Base-by-base conservation (phyloP, 2,797 vertebrate genomes). In the Gadopsis bispinosus region DNA sequence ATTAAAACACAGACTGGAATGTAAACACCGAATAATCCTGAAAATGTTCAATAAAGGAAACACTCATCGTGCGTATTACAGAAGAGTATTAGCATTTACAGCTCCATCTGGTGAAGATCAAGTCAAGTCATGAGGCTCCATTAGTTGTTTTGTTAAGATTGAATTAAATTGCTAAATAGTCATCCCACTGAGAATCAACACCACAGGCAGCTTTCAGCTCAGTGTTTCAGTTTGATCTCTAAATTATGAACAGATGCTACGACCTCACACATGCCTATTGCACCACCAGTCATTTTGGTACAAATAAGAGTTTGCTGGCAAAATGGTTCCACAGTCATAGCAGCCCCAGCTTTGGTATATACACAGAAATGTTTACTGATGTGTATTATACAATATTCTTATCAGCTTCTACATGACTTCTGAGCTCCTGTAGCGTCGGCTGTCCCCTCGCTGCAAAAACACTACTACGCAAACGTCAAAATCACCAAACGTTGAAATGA, bases 401-500 rank as follows among this genome's bases (percentile, higher is more conserved):
- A 31, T 12, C n/a, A 14, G n/a, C 14, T 51, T 16, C 7, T n/a
- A 11, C 16, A 16, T 14, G n/a, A 69, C 35, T 5, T 58, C 3
- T 19, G 50, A 33, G 43, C 35, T 59, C 19, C 31, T 0, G 26
- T 35, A 41, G 29, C n/a, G n/a, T n/a, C n/a, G n/a, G 45, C 20
- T 14, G 53, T 73, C 55, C 45, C 82, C 33, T 81, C 83, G 5
- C 60, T 43, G 47, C 69, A 43, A 39, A 69, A 81, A 75, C 59
- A 45, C 7, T 3, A 62, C 64, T 35, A 68, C n/a, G n/a, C 66
- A 68, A 63, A 74, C 75, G 63, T 75, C 56, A n/a, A 81, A 76
- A 85, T 69, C 80, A 29, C 19, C 56, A 65, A 53, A 81, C 69
- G 43, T 83, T 82, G 84, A n/a, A n/a, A n/a, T n/a, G n/a, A n/a